These are phyloP conservation scores for Calliphora vicina DNA, from an alignment of 1,140 invertebrate genomes.

Conservation along the genomic window DNA sequence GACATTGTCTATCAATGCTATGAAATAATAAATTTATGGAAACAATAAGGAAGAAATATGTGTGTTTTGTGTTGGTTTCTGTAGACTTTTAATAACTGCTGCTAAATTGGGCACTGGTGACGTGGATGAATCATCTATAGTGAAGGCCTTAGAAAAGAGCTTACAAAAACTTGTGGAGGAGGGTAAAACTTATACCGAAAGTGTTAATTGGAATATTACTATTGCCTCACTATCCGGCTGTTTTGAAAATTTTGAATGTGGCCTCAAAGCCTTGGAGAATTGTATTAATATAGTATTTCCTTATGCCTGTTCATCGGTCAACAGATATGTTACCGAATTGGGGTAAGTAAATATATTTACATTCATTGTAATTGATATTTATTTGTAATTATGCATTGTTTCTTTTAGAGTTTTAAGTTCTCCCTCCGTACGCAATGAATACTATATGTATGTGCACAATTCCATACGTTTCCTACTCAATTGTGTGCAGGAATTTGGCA, in stretches of 20 bases:
- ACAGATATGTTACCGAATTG: constrained; percentile 40
- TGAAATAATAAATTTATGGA: no score
- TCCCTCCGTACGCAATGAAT: constrained; percentile 41
- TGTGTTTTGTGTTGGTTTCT: not conserved
- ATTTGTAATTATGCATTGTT: not conserved
- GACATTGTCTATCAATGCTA: no score
- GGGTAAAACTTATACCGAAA: constrained; percentile 21
- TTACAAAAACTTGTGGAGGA: constrained; percentile 24
- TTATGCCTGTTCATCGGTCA: constrained; percentile 35
- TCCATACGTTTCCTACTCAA: constrained; percentile 29
- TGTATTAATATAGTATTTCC: constrained; percentile 34
- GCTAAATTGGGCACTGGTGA: constrained; percentile 31
- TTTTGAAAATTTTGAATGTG: constrained; percentile 42
- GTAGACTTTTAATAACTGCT: constrained; percentile 40
- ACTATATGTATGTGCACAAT: constrained; percentile 41
- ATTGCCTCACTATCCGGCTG: constrained; percentile 38
- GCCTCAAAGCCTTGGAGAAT: constrained; percentile 33
- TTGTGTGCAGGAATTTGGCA: constrained; percentile 37
- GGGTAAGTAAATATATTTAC: constrained; percentile 7
- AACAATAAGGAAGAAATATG: no score
- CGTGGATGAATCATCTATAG: constrained; percentile 37
- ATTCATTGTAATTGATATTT: not conserved
- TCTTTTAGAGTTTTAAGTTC: constrained; percentile 34
- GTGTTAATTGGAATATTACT: constrained; percentile 32
- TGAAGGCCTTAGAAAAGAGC: constrained; percentile 30